Evolutionary conservation across 2,888 invertebrate genomes (phyloP).

Genomic region (Calameuta idolon): DNA sequence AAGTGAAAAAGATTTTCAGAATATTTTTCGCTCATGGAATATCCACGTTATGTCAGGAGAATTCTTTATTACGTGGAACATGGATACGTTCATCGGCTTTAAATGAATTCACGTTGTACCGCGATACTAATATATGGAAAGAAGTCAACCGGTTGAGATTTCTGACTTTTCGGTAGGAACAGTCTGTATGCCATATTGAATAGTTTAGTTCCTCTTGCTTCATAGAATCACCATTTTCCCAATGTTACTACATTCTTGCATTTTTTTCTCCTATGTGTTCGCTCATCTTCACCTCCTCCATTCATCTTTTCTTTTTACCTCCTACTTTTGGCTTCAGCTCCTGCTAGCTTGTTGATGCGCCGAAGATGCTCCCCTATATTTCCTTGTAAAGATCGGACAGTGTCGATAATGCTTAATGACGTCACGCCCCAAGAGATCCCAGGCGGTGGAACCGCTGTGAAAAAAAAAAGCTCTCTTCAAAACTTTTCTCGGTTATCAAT

Average conservation of each 20-base stretch:
- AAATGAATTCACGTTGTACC: not conserved
- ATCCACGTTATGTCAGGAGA: not conserved
- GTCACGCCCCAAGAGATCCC: not conserved
- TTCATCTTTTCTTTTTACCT: not conserved
- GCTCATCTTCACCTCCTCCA: not conserved
- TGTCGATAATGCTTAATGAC: constrained; percentile 2
- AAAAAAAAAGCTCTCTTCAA: not conserved
- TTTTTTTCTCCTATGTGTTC: not conserved
- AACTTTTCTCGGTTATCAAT: constrained; percentile 11
- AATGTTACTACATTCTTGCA: not conserved
- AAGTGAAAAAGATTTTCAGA: not conserved
- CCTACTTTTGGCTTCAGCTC: not conserved
- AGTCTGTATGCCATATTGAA: not conserved
- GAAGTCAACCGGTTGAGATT: not conserved
- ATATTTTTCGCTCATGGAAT: not conserved
- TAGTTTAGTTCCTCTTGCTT: not conserved
- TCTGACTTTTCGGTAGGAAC: not conserved
- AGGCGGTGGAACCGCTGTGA: not conserved
- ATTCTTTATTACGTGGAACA: not conserved
- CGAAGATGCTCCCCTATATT: not conserved
- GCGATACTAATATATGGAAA: not conserved
- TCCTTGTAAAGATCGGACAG: not conserved
- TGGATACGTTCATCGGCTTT: not conserved
- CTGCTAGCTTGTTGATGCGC: not conserved
- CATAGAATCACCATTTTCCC: not conserved